phyloP scores from a whole-genome alignment of 2,113 vertebrate species.

The Symphodus melops region DNA sequence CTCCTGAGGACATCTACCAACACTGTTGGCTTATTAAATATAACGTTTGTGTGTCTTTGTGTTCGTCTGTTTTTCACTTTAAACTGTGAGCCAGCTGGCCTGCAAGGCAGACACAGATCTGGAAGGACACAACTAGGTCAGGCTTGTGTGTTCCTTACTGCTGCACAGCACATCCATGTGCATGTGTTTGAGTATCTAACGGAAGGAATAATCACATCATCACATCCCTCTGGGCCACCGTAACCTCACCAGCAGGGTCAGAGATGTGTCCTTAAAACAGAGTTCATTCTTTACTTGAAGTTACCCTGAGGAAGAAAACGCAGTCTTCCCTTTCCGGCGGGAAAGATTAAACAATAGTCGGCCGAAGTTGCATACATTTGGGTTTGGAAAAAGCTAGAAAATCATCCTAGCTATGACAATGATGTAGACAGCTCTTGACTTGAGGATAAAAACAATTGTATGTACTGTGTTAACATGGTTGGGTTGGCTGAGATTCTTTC shows the following conservation, averaged over 20 bases:
- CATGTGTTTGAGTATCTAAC: constrained; percentile 46
- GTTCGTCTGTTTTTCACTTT: constrained; percentile 19
- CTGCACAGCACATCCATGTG: constrained; percentile 41
- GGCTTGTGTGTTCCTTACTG: constrained; percentile 41
- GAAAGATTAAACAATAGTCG: background rate
- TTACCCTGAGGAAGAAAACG: constrained; percentile 12
- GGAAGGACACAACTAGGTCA: constrained; percentile 76
- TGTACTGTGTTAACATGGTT: background rate
- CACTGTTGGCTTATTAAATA: constrained; percentile 9
- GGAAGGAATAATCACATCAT: constrained; percentile 29
- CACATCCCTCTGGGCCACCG: constrained; percentile 16
- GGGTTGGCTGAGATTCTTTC: background rate
- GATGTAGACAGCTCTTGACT: background rate
- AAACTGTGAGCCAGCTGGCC: constrained; percentile 62
- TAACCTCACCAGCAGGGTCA: constrained; percentile 47
- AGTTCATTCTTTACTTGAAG: constrained; percentile 22
- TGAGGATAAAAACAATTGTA: background rate
- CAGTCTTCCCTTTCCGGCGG: background rate
- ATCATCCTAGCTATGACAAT: background rate
- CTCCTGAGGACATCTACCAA: constrained; percentile 8
- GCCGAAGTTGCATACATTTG: background rate
- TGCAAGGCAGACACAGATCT: constrained; percentile 66
- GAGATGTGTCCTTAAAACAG: constrained; percentile 44
- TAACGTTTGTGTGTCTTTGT: background rate
- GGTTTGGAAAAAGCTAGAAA: background rate